Evolutionary conservation across 2,797 vertebrate species (phyloP).

Genomic region (Sandelia bainsii): DNA sequence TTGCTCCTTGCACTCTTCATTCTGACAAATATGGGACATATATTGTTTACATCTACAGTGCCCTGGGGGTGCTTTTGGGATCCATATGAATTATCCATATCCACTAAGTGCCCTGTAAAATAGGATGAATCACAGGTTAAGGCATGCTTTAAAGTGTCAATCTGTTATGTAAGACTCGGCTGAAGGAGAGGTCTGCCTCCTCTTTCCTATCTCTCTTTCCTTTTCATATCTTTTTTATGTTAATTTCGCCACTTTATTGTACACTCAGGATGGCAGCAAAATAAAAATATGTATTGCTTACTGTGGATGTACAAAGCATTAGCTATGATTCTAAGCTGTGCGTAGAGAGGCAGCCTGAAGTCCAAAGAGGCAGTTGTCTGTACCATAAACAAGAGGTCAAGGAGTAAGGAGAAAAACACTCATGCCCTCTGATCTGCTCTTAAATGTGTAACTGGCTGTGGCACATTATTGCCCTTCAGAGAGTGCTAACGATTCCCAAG

Average conservation of each 20-base stretch:
- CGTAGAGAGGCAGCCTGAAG: constrained; percentile 1
- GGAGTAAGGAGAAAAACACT: constrained; percentile 25
- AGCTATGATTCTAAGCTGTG: constrained; percentile 4
- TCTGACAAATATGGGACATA: constrained; percentile 73
- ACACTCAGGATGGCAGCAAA: constrained; percentile 29
- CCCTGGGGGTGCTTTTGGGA: constrained; percentile 67
- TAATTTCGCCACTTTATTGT: constrained; percentile 37
- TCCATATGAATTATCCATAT: constrained; percentile 81
- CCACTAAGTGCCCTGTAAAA: constrained; percentile 79
- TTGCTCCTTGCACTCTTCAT: constrained; percentile 60
- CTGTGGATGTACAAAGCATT: background rate
- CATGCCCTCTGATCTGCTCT: constrained; percentile 37
- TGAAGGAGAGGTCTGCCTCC: constrained; percentile 26
- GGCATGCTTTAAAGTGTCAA: constrained; percentile 45
- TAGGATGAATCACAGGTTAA: constrained; percentile 72
- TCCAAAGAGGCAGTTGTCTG: constrained; percentile 14
- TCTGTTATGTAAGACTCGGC: constrained; percentile 50
- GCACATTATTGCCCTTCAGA: constrained; percentile 12
- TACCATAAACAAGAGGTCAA: constrained; percentile 44
- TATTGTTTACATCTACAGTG: constrained; percentile 77
- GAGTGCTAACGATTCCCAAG: constrained; percentile 29
- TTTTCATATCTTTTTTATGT: constrained; percentile 13
- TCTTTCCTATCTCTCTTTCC: background rate
- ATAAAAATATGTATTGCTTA: constrained; percentile 8
- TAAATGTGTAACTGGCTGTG: constrained; percentile 27